Evolutionary conservation across 2,113 vertebrate genomes (phyloP).

Genomic region (Passer montanus): DNA sequence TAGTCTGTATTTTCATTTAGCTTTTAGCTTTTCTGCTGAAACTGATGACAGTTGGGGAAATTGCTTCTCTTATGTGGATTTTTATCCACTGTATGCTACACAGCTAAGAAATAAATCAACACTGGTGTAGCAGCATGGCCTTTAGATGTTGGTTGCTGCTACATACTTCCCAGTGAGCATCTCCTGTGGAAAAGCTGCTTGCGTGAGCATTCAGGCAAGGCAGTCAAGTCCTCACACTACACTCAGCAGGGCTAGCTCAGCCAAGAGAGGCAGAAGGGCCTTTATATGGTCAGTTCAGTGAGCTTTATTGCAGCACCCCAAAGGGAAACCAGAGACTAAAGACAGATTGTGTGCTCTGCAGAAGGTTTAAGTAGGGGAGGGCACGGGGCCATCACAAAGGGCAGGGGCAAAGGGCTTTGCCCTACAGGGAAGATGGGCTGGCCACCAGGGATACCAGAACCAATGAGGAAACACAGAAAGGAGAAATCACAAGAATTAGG

Average conservation of each 20-base stretch:
- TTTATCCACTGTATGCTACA: neutral
- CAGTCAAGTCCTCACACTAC: neutral
- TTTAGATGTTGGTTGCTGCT: neutral
- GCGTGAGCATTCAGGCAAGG: neutral
- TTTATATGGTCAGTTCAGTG: neutral
- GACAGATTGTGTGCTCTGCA: too few relatives aligned
- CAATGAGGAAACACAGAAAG: neutral
- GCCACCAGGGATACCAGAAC: neutral
- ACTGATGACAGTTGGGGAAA: neutral
- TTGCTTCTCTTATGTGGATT: neutral
- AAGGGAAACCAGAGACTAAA: neutral
- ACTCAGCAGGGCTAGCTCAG: neutral
- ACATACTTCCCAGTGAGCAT: neutral
- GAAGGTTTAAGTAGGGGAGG: neutral
- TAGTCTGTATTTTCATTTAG: neutral
- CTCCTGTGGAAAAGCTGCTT: neutral
- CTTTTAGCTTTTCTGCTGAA: neutral
- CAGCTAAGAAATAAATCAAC: neutral
- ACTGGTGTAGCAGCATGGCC: neutral
- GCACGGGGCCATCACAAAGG: neutral
- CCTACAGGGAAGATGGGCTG: neutral
- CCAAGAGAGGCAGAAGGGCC: neutral
- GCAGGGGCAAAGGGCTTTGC: neutral
- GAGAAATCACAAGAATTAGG: neutral
- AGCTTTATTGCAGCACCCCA: neutral